Percentiles rank a stretch among this genome's conserved stretches.
Conservation (phyloP, 2,113 vertebrate species). For the Rhinichthys klamathensis region DNA sequence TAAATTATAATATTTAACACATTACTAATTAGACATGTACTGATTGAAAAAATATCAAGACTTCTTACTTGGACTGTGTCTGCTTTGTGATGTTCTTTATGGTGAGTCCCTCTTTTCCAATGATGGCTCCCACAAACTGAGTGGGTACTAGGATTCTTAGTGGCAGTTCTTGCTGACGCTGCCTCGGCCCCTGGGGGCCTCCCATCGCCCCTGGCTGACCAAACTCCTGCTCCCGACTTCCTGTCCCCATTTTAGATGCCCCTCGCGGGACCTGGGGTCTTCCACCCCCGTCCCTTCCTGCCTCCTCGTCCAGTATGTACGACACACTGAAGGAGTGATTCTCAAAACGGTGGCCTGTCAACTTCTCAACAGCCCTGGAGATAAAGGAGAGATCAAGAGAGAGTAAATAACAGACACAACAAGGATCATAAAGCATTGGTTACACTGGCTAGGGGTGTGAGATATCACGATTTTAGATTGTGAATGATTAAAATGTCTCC, state of each 20-base stretch:
- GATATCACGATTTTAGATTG: no score
- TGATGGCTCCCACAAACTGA: constrained; percentile 97
- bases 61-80: constrained; percentile 93
- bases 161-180: constrained; percentile 87
- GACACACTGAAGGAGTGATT: constrained; percentile 92
- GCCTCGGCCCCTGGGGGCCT: constrained; percentile 70
- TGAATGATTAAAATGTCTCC: no score
- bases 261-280: constrained; percentile 78
- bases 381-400: constrained; percentile 7
- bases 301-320: constrained; percentile 94
- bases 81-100: constrained; percentile 98
- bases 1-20: neutral
- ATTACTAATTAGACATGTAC: neutral
- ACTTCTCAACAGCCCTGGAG: constrained; percentile 91
- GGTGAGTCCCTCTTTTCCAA: constrained; percentile 96
- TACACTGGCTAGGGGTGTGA: neutral
- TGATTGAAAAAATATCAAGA: neutral
- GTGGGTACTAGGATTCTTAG: constrained; percentile 95
- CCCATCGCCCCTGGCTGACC: constrained; percentile 81
- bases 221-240: constrained; percentile 83
- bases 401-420: neutral
- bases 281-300: constrained; percentile 66
- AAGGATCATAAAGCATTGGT: neutral
- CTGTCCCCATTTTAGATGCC: constrained; percentile 81
- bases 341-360: constrained; percentile 90